A percentile compares a stretch with the other conserved stretches of the same genome.
Evolutionary conservation across 2,113 vertebrate species (phyloP).

Genomic region (Probosciger aterrimus): DNA sequence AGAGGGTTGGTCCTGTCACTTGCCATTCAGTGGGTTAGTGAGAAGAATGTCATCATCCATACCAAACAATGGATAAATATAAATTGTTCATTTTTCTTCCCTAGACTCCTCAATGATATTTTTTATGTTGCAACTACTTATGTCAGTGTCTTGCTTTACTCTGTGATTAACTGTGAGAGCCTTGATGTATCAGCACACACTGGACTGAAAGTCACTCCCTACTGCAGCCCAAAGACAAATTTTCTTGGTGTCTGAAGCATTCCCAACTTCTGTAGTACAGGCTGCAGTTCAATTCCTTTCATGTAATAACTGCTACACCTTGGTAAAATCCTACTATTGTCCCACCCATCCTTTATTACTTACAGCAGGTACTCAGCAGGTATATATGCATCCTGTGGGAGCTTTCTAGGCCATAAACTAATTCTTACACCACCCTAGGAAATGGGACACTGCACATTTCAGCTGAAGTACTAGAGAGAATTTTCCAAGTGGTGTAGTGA

Average conservation of each 20-base stretch:
- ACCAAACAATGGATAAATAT: fast-evolving
- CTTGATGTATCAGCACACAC: background rate
- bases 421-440: background rate
- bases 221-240: background rate
- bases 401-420: background rate
- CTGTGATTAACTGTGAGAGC: background rate
- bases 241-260: background rate
- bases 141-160: background rate
- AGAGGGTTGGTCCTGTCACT: background rate
- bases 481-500: background rate
- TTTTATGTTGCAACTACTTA: background rate
- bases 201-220: background rate
- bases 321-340: background rate
- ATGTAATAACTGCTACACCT: background rate
- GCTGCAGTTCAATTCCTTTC: background rate
- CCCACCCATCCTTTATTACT: no score
- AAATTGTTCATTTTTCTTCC: background rate
- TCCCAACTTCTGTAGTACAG: background rate
- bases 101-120: background rate
- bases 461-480: background rate
- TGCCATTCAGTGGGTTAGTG: background rate
- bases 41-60: background rate
- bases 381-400: background rate
- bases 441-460: background rate
- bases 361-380: background rate